Evolutionary conservation across 37 sponge, comb jelly and placozoan genomes (phyloP).

Genomic region (Petrosia ficiformis): DNA sequence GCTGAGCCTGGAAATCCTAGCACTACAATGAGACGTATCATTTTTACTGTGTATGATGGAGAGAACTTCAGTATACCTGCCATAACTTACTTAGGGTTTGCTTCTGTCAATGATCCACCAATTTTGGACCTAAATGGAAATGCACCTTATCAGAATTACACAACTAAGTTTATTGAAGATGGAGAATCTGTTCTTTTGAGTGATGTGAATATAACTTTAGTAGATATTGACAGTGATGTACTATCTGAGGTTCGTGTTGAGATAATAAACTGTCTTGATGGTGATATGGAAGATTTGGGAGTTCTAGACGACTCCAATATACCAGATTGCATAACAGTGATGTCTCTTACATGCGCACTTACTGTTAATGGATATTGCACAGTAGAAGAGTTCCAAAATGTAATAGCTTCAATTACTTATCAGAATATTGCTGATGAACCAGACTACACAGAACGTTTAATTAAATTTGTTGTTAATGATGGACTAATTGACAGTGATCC

Average conservation of each 20-base stretch:
- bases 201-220: constrained; percentile 30
- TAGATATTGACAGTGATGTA: constrained; percentile 73
- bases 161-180: constrained; percentile 64
- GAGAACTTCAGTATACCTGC: constrained; percentile 36
- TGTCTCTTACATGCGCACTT: constrained; percentile 4
- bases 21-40: constrained; percentile 52
- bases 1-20: constrained; percentile 69
- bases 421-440: constrained; percentile 72
- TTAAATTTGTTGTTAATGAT: constrained; percentile 72
- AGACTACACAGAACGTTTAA: constrained; percentile 20
- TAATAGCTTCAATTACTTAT: constrained; percentile 50
- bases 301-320: background rate
- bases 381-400: constrained; percentile 28
- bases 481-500: constrained; percentile 48
- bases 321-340: background rate
- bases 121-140: constrained; percentile 85
- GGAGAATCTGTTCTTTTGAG: constrained; percentile 49
- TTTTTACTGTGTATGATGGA: constrained; percentile 66
- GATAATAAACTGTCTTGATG: constrained; percentile 64
- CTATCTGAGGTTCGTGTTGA: constrained; percentile 43
- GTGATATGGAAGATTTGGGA: constrained; percentile 32
- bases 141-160: constrained; percentile 25
- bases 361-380: constrained; percentile 28
- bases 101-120: constrained; percentile 87
- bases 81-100: constrained; percentile 51